phyloP scores from a whole-genome alignment of 2,113 vertebrate genomes.

The Baryphthengus martii region DNA sequence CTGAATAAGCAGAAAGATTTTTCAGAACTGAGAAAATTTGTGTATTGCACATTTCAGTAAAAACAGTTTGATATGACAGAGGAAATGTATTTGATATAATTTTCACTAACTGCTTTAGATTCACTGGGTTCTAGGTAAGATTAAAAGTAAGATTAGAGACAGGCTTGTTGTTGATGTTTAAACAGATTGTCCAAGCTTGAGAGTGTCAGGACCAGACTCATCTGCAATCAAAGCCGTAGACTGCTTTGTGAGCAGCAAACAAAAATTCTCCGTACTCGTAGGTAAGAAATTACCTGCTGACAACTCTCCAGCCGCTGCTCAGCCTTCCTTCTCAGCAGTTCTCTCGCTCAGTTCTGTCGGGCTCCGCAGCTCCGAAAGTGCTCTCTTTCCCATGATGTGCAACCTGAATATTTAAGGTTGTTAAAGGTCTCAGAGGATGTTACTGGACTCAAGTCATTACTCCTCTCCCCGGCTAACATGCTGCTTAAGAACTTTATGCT shows the following conservation, averaged over 20 bases:
- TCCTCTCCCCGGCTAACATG: not conserved
- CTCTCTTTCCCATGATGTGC: not conserved
- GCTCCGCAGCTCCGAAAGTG: not conserved
- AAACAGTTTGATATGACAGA: not conserved
- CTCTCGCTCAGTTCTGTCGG: not conserved
- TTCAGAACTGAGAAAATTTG: not conserved
- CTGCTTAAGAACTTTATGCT: conserved; percentile 48
- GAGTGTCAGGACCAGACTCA: not conserved
- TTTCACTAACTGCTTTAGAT: not conserved
- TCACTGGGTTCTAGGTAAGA: not conserved
- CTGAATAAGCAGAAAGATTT: not conserved
- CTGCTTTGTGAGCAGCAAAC: not conserved
- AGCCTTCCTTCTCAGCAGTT: not conserved
- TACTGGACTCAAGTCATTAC: not conserved
- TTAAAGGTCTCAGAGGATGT: not conserved
- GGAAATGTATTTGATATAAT: not conserved
- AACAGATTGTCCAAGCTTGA: not conserved
- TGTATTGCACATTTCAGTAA: not conserved
- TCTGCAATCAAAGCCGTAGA: not conserved
- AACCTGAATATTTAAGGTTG: not conserved
- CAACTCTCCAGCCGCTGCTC: rapidly evolving
- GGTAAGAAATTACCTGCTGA: not conserved
- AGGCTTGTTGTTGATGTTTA: not conserved
- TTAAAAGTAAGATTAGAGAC: not conserved
- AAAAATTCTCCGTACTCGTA: not conserved